phyloP scores from a whole-genome alignment of 1,140 invertebrate genomes.

The Neodiprion lecontei region DNA sequence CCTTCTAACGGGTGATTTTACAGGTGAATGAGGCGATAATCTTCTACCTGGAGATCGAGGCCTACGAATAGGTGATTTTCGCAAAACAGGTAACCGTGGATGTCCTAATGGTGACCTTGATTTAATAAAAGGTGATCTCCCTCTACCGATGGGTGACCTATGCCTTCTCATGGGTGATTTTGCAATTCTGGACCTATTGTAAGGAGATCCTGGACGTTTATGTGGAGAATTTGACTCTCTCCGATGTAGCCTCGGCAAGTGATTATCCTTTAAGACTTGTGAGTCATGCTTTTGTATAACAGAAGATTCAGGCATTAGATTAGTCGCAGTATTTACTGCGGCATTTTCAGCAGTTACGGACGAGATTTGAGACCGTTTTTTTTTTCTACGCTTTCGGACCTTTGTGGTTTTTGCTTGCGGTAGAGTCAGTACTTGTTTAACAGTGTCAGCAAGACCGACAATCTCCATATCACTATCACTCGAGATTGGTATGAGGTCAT shows the following conservation, averaged over 20 bases:
- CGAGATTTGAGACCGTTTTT: slow-evolving; percentile 35
- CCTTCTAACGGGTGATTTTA: slow-evolving; percentile 24
- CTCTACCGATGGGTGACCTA: slow-evolving; percentile 26
- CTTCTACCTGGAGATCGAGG: slow-evolving; percentile 32
- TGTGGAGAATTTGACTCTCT: slow-evolving; percentile 34
- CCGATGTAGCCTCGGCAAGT: slow-evolving; percentile 27
- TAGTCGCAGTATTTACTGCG: not conserved
- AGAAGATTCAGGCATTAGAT: not conserved
- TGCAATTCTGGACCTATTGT: slow-evolving; percentile 22
- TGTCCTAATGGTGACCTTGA: slow-evolving; percentile 25
- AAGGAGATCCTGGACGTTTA: slow-evolving; percentile 17
- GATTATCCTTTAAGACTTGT: slow-evolving; percentile 16
- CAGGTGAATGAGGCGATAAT: slow-evolving; percentile 21
- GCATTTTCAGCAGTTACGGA: slow-evolving; percentile 20
- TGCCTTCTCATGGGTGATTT: slow-evolving; percentile 34
- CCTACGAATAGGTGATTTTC: slow-evolving; percentile 28
- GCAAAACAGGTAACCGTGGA: slow-evolving; percentile 27
- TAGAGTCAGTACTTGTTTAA: slow-evolving; percentile 28
- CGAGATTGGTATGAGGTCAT: slow-evolving; percentile 54
- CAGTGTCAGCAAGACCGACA: slow-evolving; percentile 41
- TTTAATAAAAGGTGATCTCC: slow-evolving; percentile 8
- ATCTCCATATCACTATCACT: slow-evolving; percentile 58
- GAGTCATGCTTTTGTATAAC: not conserved
- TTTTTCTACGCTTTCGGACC: slow-evolving; percentile 43
- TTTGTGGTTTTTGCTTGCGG: slow-evolving; percentile 19